These are phyloP conservation scores for Tetragonula carbonaria DNA, from an alignment of 2,888 invertebrate genomes.

Conservation along the genomic window DNA sequence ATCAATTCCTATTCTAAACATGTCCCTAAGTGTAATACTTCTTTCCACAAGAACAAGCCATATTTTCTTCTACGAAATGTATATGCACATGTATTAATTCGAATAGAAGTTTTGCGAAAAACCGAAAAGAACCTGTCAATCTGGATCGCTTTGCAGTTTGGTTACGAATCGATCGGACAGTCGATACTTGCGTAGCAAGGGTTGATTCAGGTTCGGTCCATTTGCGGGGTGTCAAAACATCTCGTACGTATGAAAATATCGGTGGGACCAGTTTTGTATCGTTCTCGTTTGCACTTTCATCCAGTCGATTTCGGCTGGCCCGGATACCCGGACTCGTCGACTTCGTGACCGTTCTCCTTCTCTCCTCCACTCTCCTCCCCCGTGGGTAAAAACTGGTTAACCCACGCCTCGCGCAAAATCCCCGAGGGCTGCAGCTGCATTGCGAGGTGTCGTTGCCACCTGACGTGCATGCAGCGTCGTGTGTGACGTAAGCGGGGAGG, in stretches of 20 bases:
- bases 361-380: neutral
- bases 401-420: constrained; percentile 70
- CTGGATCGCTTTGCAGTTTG: too few relatives aligned
- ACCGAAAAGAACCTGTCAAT: too few relatives aligned
- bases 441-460: constrained; percentile 68
- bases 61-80: too few relatives aligned
- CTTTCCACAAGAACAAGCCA: too few relatives aligned
- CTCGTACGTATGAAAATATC: constrained; percentile 51
- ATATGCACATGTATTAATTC: too few relatives aligned
- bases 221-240: constrained; percentile 39
- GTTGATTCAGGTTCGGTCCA: constrained; percentile 26
- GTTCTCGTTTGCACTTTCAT: constrained; percentile 71
- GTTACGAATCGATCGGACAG: constrained; percentile 16
- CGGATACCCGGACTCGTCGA: constrained; percentile 42
- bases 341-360: neutral
- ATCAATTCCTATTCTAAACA: too few relatives aligned
- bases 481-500: constrained; percentile 62
- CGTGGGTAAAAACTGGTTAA: constrained; percentile 69
- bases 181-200: too few relatives aligned
- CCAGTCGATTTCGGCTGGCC: constrained; percentile 65
- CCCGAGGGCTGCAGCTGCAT: constrained; percentile 64
- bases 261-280: constrained; percentile 63
- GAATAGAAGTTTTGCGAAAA: too few relatives aligned
- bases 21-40: too few relatives aligned
- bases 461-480: constrained; percentile 58